Evolutionary conservation across 2,888 invertebrate species (phyloP), one percentile per base, ranked within the genome.

Genomic region (Campopleginae sp.): DNA sequence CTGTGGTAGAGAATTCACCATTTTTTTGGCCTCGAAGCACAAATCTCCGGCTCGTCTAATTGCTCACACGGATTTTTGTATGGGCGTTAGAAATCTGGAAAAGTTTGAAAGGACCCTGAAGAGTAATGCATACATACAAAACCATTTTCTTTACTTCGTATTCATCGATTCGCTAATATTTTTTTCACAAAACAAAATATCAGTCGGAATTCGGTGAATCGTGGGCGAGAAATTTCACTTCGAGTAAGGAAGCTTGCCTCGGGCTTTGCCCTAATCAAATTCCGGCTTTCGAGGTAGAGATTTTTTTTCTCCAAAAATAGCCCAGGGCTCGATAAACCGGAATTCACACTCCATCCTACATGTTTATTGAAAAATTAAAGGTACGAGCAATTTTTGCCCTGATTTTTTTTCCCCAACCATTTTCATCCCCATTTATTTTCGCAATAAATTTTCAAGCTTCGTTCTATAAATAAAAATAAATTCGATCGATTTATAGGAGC

Each of bases 251-350:
- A 84, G 82, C 84, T 81, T 81, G 86, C 48, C 81, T 23, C 77
- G 72, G 75, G 63, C 66, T 44, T 54, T 33, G 65, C 81, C 82
- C 86, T 85, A 87, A 88, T 89, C 86, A 88, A 89, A 89, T 88
- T 74, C 79, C 61, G 42, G 65, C 33, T 44, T 72, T 54, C 33
- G 31, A 54, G 65, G 23, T 5, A 17, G 51, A 27, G 19, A 31
- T 70, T 70, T 54, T 44, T 78, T 78, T 58, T 68, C 44, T 19
- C 1, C 31, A 19, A 19, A 63, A 17, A 48, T 17, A 68, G 17
- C 44, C 23, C 14, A 8, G 17, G 68, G 42, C 27, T 27, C 27
- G 46, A 68, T 19, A 51, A 42, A n/a, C 3, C 27, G 58, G 27
- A 58, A 58, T 58, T 58, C 58, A 27, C 27, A 14, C 14, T 27